phyloP scores from a whole-genome alignment of 2,888 invertebrate species.

The Mechanitis messenoides region DNA sequence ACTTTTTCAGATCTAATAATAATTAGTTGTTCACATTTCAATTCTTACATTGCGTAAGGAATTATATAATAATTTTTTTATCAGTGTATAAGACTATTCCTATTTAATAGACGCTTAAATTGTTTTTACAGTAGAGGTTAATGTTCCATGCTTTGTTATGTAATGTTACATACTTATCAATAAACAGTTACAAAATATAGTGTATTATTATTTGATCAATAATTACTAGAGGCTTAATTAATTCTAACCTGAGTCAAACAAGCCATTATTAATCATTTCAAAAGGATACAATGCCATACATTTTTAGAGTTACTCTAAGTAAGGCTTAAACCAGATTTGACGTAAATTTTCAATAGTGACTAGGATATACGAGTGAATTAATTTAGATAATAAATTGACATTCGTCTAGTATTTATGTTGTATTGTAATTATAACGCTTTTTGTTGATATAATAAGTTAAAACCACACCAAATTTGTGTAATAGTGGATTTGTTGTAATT shows the following conservation, averaged over 20 bases:
- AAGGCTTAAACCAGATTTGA: too few species aligned
- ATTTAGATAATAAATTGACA: too few species aligned
- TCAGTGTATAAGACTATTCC: neutral
- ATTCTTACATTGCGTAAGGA: slow-evolving; percentile 7
- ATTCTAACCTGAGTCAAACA: too few species aligned
- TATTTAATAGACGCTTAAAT: neutral
- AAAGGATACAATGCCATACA: neutral
- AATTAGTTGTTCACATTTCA: neutral
- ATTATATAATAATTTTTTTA: slow-evolving; percentile 2
- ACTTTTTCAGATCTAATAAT: neutral
- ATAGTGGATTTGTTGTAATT: too few species aligned
- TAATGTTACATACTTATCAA: slow-evolving; percentile 1
- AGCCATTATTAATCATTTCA: too few species aligned
- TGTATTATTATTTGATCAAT: neutral
- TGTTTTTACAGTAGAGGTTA: slow-evolving; percentile 4
- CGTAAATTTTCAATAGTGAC: too few species aligned
- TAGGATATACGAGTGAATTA: too few species aligned
- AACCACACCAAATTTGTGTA: too few species aligned
- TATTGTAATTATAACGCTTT: too few species aligned
- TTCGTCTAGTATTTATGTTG: too few species aligned
- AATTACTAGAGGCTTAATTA: too few species aligned
- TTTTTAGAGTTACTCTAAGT: neutral
- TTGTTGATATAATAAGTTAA: too few species aligned
- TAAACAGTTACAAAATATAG: neutral
- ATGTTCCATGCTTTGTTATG: slow-evolving; percentile 3